phyloP scores from a whole-genome alignment of 2,888 invertebrate species.

The Meandrusa payeni region DNA sequence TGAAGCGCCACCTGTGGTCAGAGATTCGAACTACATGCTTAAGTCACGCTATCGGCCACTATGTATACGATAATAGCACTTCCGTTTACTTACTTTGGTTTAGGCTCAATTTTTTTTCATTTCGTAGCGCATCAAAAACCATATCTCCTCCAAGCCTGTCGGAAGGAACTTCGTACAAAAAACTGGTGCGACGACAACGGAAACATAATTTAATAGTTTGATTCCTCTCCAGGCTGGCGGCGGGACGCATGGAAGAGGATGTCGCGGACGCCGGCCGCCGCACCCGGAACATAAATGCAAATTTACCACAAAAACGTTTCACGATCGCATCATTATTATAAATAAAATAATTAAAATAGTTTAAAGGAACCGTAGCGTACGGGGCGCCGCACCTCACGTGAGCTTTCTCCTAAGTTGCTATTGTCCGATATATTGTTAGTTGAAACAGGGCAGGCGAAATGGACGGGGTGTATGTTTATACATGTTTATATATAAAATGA shows the following conservation, averaged over 20 bases:
- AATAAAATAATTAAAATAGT: slow-evolving; percentile 38
- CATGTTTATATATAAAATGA: slow-evolving; percentile 69
- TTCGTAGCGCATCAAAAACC: no score
- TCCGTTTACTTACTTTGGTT: no score
- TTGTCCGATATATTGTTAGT: slow-evolving; percentile 56
- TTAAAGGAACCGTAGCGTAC: slow-evolving; percentile 32
- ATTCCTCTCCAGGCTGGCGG: slow-evolving; percentile 64
- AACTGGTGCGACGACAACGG: no score
- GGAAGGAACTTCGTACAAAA: no score
- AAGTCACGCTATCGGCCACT: no score
- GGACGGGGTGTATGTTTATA: slow-evolving; percentile 74
- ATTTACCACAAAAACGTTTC: slow-evolving; percentile 64
- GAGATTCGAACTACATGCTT: no score
- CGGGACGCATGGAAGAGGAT: slow-evolving; percentile 42
- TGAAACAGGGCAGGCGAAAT: slow-evolving; percentile 52
- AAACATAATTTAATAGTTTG: no score
- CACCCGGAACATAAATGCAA: slow-evolving; percentile 58
- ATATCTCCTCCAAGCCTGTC: no score
- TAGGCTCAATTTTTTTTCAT: no score
- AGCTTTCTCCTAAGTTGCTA: slow-evolving; percentile 68
- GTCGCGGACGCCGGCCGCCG: slow-evolving; percentile 50
- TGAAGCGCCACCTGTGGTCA: no score
- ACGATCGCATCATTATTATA: slow-evolving; percentile 59
- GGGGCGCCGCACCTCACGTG: slow-evolving; percentile 35
- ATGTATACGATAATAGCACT: no score